phyloP scores from a whole-genome alignment of 2,113 vertebrate species.

The Loxodonta africana region DNA sequence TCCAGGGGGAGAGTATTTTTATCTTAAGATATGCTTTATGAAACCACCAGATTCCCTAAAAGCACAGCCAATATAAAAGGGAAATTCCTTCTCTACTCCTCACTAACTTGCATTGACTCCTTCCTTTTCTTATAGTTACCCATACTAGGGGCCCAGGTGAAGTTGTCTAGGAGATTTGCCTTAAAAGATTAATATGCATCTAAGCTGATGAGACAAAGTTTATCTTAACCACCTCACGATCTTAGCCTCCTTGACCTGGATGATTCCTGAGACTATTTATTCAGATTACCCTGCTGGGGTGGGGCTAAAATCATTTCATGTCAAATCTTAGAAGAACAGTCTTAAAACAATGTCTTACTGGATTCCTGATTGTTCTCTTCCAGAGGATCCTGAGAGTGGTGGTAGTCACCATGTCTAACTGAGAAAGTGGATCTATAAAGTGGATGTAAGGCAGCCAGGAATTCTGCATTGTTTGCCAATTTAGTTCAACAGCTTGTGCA shows the following conservation, averaged over 20 bases:
- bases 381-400: neutral
- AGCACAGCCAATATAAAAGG: neutral
- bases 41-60: neutral
- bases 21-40: neutral
- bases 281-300: neutral
- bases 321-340: neutral
- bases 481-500: neutral
- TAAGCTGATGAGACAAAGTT: neutral
- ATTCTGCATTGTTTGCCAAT: neutral
- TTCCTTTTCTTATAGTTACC: neutral
- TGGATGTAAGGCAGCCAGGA: neutral
- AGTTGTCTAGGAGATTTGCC: neutral
- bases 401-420: neutral
- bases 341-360: neutral
- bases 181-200: neutral
- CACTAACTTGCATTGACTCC: neutral
- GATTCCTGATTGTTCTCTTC: neutral
- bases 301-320: neutral
- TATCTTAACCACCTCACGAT: neutral
- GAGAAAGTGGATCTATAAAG: neutral
- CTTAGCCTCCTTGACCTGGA: neutral
- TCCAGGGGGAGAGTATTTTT: neutral
- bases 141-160: neutral
- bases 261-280: neutral
- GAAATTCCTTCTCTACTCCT: neutral